Base-by-base conservation (phyloP, 2,888 invertebrate genomes). In the Stegana nigrithorax region DNA sequence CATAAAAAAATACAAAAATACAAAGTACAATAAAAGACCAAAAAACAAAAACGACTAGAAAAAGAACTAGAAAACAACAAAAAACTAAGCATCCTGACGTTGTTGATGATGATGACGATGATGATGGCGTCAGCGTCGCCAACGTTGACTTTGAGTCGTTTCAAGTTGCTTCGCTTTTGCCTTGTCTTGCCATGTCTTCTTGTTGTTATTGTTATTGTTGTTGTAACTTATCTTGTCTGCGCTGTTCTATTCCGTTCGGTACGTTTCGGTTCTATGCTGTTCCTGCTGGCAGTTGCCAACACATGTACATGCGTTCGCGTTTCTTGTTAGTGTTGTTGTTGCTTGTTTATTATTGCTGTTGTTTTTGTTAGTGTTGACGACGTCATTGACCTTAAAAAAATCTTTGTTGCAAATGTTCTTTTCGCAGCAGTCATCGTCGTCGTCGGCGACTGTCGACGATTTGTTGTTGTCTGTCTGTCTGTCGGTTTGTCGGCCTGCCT, bases 341-440 rank as follows among this genome's bases (percentile, higher is more conserved):
- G n/a, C n/a, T 23, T 47, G 47, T 10, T 12, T 2, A 23, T 47
- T 3, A n/a, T 44, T 44, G 23, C 12, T 45, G 19, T 45, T 45
- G 14, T 21, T 47, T 21, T n/a, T 25, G 25, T 12, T 47, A 23
- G 23, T 25, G 47, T 10, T 47, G 47, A 47, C 47, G 47, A 47
- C 47, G 47, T 47, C 47, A 47, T 47, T 47, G 47, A 47, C 47
- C 47, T 47, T 47, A 47, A 47, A 47, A 47, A 23, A 23, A 4
- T 45, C 21, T 19, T 4, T 45, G 12, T 21, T 45, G 23, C 21
- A 23, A 23, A 47, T 12, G 23, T 47, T 47, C 47, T 47, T 47
- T 23, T 23, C 5, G 19, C 7, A 45, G 12, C 4, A 14, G 17
- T 6, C 45, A 44, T 29, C 29, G 6, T 29, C 29, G 6, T 29